These are phyloP conservation scores for Pangasius mekongensis DNA, from an alignment of 2,797 vertebrate species.

Conservation along the genomic window DNA sequence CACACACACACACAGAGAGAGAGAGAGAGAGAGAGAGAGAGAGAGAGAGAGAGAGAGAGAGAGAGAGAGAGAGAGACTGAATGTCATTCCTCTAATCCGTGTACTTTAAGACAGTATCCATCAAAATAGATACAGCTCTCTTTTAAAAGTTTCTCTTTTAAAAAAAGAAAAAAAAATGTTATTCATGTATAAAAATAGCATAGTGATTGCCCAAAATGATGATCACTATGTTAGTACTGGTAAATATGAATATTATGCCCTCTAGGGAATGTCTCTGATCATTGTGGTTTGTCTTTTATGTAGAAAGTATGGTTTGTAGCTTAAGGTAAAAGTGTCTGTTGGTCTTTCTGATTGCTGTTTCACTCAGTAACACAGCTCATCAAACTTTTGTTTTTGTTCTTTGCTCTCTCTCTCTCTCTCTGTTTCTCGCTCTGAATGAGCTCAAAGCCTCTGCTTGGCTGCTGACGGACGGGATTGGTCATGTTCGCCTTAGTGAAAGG, in stretches of 20 bases:
- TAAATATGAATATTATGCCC: not conserved
- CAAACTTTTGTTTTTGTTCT: constrained; percentile 41
- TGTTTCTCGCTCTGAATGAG: constrained; percentile 61
- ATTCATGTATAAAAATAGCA: not conserved
- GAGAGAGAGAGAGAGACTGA: not conserved
- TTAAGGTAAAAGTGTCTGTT: constrained; percentile 15
- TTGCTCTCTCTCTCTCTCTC: constrained; percentile 65
- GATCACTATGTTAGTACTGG: not conserved
- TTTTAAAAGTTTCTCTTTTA: not conserved
- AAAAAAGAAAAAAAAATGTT: not conserved
- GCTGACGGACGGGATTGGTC: constrained; percentile 79
- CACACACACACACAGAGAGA: not conserved
- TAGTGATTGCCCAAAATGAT: not conserved
- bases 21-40: no score
- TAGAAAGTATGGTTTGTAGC: not conserved
- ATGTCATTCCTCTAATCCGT: constrained; percentile 29
- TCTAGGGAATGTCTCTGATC: constrained; percentile 4
- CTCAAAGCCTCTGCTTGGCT: constrained; percentile 57
- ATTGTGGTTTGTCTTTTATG: constrained; percentile 6
- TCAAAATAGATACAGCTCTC: constrained; percentile 14
- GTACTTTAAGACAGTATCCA: constrained; percentile 19
- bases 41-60: no score
- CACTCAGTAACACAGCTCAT: constrained; percentile 36
- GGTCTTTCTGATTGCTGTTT: constrained; percentile 35
- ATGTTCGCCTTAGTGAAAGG: constrained; percentile 78